Percentiles rank a stretch among this genome's conserved stretches.
These are phyloP conservation scores for Brachynemurus nebulosus DNA, from an alignment of 2,888 invertebrate species.

Conservation along the genomic window DNA sequence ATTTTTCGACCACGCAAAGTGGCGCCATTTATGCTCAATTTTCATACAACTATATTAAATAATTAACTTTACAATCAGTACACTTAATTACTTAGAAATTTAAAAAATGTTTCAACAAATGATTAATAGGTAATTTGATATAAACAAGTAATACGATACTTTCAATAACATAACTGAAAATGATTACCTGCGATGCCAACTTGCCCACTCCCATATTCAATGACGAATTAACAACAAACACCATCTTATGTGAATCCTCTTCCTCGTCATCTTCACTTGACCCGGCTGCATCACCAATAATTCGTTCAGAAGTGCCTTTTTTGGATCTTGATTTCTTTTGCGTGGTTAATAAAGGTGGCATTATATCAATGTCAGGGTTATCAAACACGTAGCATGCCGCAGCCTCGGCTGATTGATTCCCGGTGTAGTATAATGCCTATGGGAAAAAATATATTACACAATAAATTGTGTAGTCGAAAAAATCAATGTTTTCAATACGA, in stretches of 20 bases:
- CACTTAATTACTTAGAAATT: no score
- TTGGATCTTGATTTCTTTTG: constrained; percentile 10
- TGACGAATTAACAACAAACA: constrained; percentile 44
- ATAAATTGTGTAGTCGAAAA: background rate
- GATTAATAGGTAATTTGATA: no score
- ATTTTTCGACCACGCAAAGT: no score
- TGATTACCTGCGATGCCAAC: constrained; percentile 39
- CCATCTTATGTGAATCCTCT: constrained; percentile 42
- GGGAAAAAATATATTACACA: background rate
- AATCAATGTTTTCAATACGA: background rate
- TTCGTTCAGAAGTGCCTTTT: constrained; percentile 16
- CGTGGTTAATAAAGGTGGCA: constrained; percentile 15
- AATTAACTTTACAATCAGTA: no score
- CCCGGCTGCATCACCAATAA: constrained; percentile 20
- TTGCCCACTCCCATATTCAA: constrained; percentile 49
- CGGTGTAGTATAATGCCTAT: constrained; percentile 40
- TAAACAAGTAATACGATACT: background rate
- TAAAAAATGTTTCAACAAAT: no score
- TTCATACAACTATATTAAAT: no score
- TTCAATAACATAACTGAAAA: no score
- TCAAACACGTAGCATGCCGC: constrained; percentile 40
- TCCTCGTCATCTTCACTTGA: constrained; percentile 22
- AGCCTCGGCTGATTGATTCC: constrained; percentile 37
- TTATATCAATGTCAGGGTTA: constrained; percentile 28
- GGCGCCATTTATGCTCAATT: no score